Base-by-base conservation (phyloP, 1,140 invertebrate species). In the Coenobita brevimanus region DNA sequence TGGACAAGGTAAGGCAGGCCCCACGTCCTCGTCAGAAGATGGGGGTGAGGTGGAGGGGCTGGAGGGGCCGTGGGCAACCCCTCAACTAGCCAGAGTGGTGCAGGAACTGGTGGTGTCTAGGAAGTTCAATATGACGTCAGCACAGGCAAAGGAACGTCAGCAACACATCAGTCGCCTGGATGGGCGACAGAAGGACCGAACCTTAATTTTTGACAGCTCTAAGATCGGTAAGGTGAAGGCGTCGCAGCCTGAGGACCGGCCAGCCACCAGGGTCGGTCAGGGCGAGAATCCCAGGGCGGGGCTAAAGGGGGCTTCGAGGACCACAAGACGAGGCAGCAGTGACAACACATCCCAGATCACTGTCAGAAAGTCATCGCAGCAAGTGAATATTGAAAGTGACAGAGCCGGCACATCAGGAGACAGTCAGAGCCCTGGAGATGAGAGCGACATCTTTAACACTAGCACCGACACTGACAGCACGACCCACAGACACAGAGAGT, bases 121-220 rank as follows among this genome's bases (percentile, higher is more conserved):
- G 78, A 87, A 87, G 27, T 87, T 87, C 85, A 87, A 80, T 64
- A 87, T 87, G 85, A 80, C 85, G 17, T 50, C 85, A 38, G 76
- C 75, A 10, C 85, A 87, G 78, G 85, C 46, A 21, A 87, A 87
- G 67, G 79, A 87, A 60, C 85, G 85, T n/a, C 85, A 87, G 30
- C 62, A 87, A 17, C 79, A 80, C 46, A 50, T 87, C 33, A 80
- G 38, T 43, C 76, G 76, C 13, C 54, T 87, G 27, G 85, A 87
- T 41, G 78, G 41, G 3, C 64, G 38, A 17, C 76, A 80, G 62
- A 87, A 87, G 64, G 76, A 87, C 41, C 76, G 85, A 21, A 87
- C 76, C 2, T 57, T 87, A 6, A 81, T 87, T n/a, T 87, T 87
- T 21, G 85, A 87, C 50, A 87, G 85, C 54, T 73, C 76, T 4